Evolutionary conservation across 2,797 vertebrate genomes (phyloP).

Genomic region (Menidia menidia): DNA sequence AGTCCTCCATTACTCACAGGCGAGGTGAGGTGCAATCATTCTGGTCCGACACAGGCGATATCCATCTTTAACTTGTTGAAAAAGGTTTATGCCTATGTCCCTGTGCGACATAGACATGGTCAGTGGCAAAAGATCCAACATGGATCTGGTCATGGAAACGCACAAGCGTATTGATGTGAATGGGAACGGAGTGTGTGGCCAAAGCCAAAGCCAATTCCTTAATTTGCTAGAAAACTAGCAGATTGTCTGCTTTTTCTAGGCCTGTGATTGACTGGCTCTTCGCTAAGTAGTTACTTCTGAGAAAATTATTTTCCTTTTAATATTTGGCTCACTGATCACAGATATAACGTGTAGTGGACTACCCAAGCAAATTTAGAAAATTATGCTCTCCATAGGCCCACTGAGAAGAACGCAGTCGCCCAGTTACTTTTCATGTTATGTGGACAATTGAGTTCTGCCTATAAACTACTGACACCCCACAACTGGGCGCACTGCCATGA

Average conservation of each 20-base stretch:
- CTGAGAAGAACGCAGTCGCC: background rate
- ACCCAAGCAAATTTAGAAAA: background rate
- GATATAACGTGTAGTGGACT: background rate
- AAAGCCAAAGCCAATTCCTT: constrained; percentile 8
- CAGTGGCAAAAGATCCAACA: no score
- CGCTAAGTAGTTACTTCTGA: background rate
- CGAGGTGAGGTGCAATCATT: background rate
- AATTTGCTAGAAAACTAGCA: constrained; percentile 10
- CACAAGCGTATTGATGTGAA: no score
- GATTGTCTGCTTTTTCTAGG: background rate
- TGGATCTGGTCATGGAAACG: background rate
- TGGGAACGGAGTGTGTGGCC: background rate
- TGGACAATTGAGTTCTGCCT: constrained; percentile 2
- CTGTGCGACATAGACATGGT: no score
- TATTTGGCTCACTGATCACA: background rate
- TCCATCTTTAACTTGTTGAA: background rate
- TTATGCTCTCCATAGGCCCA: background rate
- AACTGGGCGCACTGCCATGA: constrained; percentile 1
- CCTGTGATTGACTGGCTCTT: background rate
- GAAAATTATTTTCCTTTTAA: constrained; percentile 1
- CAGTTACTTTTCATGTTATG: background rate
- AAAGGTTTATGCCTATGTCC: background rate
- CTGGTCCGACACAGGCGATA: background rate
- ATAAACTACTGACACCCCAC: background rate
- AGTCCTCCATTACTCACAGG: constrained; percentile 1